phyloP scores from a whole-genome alignment of 2,888 invertebrate genomes.

The Troides aeacus region DNA sequence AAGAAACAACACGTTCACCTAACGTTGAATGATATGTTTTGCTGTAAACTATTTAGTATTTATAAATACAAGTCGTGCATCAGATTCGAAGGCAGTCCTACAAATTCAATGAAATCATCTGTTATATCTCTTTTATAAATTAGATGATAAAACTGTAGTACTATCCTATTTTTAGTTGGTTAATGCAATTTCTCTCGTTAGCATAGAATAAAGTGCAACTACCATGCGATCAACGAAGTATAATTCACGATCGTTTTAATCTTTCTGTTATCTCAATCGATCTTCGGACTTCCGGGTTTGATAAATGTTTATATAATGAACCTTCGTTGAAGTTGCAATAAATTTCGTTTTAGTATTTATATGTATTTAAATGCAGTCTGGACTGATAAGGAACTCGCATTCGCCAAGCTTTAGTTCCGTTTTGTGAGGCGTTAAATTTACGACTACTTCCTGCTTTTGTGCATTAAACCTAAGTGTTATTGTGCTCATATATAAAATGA shows the following conservation, averaged over 20 bases:
- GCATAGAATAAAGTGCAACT: background rate
- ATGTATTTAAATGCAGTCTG: background rate
- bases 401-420: constrained; percentile 8
- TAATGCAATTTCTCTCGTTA: no score
- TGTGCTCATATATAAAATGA: background rate
- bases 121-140: no score
- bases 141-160: no score
- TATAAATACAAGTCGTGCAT: no score
- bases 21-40: no score
- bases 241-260: background rate
- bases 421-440: constrained; percentile 13
- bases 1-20: no score
- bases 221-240: background rate
- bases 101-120: no score
- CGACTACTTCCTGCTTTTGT: background rate
- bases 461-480: background rate
- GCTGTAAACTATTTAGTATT: no score
- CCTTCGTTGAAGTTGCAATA: background rate
- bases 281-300: constrained; percentile 1
- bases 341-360: constrained; percentile 1
- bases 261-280: background rate
- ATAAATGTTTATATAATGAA: background rate
- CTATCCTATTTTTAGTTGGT: no score
- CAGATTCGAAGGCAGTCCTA: no score
- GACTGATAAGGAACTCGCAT: background rate